These are phyloP conservation scores for Eriocheir sinensis DNA, from an alignment of 1,140 invertebrate genomes.

Conservation along the genomic window DNA sequence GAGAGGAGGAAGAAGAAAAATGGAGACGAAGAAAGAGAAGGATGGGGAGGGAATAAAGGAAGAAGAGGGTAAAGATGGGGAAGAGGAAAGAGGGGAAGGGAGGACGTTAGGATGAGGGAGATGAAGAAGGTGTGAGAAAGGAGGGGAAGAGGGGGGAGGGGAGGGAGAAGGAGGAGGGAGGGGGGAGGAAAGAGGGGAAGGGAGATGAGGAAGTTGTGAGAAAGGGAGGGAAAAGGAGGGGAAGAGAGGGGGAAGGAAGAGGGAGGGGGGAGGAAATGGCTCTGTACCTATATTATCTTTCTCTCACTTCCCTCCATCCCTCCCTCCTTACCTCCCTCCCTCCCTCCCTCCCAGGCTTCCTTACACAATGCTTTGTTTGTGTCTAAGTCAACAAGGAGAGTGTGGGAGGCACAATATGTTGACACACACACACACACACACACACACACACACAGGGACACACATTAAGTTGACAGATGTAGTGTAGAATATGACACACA, in stretches of 20 bases:
- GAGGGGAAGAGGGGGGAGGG: background rate
- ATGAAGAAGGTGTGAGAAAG: background rate
- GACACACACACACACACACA: conserved; percentile 2
- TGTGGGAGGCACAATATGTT: conserved; percentile 12
- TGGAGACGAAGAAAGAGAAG: background rate
- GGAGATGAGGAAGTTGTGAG: background rate
- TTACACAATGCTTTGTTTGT: background rate
- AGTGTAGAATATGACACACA: background rate
- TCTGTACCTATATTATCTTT: background rate
- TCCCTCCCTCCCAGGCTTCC: background rate
- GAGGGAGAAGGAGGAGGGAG: background rate
- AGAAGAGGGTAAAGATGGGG: background rate
- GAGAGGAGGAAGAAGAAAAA: background rate
- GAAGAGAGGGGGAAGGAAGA: background rate
- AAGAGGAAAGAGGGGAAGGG: background rate
- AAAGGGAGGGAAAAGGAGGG: background rate
- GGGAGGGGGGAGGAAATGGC: background rate
- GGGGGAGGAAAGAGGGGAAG: background rate
- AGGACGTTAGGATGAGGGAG: background rate
- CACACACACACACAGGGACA: conserved; percentile 23
- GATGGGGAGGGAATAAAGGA: background rate
- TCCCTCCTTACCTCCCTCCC: background rate
- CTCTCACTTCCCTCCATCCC: no score
- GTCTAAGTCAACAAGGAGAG: background rate
- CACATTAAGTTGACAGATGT: background rate